Base-by-base conservation (phyloP, 2,113 vertebrate genomes). In the Pterocles gutturalis region DNA sequence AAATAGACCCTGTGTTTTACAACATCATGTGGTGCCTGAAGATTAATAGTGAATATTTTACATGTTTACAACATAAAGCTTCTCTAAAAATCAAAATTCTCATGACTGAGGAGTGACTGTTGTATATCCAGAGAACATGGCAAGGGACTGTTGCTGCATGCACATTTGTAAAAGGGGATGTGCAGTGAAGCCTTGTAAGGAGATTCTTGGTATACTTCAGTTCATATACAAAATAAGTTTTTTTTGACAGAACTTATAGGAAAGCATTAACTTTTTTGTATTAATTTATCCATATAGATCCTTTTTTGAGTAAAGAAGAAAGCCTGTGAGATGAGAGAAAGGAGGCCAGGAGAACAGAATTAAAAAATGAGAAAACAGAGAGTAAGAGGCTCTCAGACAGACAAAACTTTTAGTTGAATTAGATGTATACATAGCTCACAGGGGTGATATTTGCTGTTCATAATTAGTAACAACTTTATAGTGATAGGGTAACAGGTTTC, bases 221-320 rank as follows among this genome's bases (percentile, higher is more conserved):
- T 51, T 81, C 31, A 25, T 66, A n/a, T 24, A 25, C 5, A 41
- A 53, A 73, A 5, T 3, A n/a, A 41, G 5, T 0, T 0, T 21
- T 22, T 54, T 73, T 84, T 53, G 5, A 41, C 5, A 2, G 9
- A 49, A 5, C 18, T 76, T 71, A 17, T 24, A 51, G 10, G 15
- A 64, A 64, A 48, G 1, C 8, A 20, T 34, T 69, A 26, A 3
- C 2, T 9, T 75, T 64, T 20, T 45, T 16, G 8, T n/a, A 24
- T 33, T 67, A 5, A 49, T 79, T 71, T 85, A 19, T 66, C 5
- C 5, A 80, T 43, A 71, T 66, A 54, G 1, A 48, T 77, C 20
- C 1, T 1, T 54, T 48, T 28, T 41, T 41, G 16, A 2, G 2
- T 45, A 57, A 87, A 65, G 18, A 8, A 2, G 19, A 55, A 92